Base-by-base conservation (phyloP, 2,888 invertebrate species). In the Lithophane socia region DNA sequence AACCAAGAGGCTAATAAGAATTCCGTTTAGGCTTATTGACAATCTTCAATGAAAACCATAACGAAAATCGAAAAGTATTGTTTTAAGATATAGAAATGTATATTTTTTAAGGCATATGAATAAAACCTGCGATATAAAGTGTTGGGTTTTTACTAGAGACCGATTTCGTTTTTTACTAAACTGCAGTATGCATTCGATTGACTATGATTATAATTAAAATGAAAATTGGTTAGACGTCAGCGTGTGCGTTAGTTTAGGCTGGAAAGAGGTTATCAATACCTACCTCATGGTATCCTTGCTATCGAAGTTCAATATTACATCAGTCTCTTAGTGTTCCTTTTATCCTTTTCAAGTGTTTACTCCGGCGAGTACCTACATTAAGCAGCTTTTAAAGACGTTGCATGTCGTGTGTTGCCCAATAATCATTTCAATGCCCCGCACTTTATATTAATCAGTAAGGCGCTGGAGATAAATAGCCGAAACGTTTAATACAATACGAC, bases 1-100 rank as follows among this genome's bases (percentile, higher is more conserved):
- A 92, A 90, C 81, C 90, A 91, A 77, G 86, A 86, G 54, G 70
- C 79, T 61, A 92, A 90, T 74, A 89, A 90, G 56, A 77, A 86
- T 72, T 79, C 69, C 0, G 69, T 66, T 66, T 81, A 82, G 44
- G 67, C 10, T 58, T 70, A 49, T 66, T 47, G n/a, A 54, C 9
- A 49, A 73, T 21, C 12, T n/a, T 29, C 16, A 71, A 52, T 52
- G 9, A 44, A 70, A 65, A 52, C 49, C 16, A 24, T 44, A 47
- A 58, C 42, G 54, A 10, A 54, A 60, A 80, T 29, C 18, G 9
- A n/a, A 72, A 72, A 29, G 37, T 83, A 73, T 68, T 64, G 24
- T 1, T 24, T 18, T 78, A 52, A 37, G 9, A 29, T 16, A 42
- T 56, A 16, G n/a, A 73, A 70, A 75, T 77, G 49, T 79, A 21